Conservation (phyloP, 2,888 invertebrate species). For the Lithophane leautieri region DNA sequence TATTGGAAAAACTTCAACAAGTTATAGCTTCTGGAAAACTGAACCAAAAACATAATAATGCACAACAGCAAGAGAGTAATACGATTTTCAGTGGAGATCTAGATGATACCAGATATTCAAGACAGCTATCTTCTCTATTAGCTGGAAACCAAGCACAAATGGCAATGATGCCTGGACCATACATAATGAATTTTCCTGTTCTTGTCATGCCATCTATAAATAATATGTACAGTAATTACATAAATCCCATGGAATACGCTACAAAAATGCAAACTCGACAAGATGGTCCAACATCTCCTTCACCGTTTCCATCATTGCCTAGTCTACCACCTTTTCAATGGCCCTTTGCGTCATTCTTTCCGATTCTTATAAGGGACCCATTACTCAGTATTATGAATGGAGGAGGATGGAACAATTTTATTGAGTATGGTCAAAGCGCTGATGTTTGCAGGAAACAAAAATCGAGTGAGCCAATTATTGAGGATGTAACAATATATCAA, state of each 20-base stretch:
- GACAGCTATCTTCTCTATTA: constrained; percentile 65
- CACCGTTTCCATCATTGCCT: constrained; percentile 61
- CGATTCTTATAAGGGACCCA: constrained; percentile 91
- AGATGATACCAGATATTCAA: constrained; percentile 68
- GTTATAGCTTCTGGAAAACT: constrained; percentile 82
- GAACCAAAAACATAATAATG: constrained; percentile 66
- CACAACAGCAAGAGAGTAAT: constrained; percentile 72
- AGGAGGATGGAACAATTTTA: constrained; percentile 88
- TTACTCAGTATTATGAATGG: constrained; percentile 86
- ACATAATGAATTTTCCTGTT: constrained; percentile 80
- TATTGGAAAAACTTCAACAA: constrained; percentile 82
- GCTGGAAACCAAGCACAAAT: constrained; percentile 62
- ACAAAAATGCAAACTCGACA: constrained; percentile 76
- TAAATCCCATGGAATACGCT: constrained; percentile 66
- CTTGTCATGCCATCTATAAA: constrained; percentile 75
- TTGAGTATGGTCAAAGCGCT: constrained; percentile 91
- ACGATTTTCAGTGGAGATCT: constrained; percentile 47
- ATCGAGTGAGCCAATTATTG: constrained; percentile 61
- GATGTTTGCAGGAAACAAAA: constrained; percentile 88
- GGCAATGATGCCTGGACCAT: constrained; percentile 71
- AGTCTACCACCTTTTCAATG: constrained; percentile 79
- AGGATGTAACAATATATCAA: constrained; percentile 32
- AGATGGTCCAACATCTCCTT: constrained; percentile 65
- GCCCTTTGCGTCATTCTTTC: constrained; percentile 90
- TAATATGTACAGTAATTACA: constrained; percentile 67